These are phyloP conservation scores for Pipistrellus pygmaeus DNA, from an alignment of 2,797 vertebrate genomes.

Conservation along the genomic window DNA sequence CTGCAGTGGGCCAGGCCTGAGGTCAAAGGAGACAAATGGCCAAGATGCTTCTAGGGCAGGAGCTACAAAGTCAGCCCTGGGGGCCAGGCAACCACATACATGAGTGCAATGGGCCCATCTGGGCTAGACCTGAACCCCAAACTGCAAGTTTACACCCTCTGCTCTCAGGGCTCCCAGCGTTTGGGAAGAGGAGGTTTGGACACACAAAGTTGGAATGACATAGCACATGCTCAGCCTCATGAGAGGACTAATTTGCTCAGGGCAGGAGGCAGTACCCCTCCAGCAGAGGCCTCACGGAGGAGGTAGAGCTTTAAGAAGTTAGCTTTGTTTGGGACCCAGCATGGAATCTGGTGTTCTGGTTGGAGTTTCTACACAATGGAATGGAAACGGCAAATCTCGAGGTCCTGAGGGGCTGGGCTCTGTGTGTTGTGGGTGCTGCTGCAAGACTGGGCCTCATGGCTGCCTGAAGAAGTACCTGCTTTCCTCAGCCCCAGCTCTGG, in stretches of 20 bases:
- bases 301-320: not conserved
- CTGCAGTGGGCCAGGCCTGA: not conserved
- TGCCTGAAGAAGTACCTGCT: not conserved
- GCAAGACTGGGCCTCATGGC: not conserved
- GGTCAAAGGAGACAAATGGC: not conserved
- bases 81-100: not conserved
- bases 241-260: not conserved
- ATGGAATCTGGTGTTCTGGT: not conserved
- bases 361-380: not conserved
- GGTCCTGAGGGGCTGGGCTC: not conserved
- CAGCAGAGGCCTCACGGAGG: not conserved
- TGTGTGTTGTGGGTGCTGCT: not conserved
- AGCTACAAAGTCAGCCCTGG: not conserved
- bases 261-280: not conserved
- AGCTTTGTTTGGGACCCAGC: not conserved
- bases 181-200: not conserved
- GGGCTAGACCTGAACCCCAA: not conserved
- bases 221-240: not conserved
- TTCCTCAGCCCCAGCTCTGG: not conserved
- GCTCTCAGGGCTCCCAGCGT: not conserved
- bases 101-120: not conserved
- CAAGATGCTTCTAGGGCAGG: not conserved
- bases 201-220: not conserved
- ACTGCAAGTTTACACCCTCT: not conserved
- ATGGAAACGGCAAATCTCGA: not conserved